Conservation (phyloP, 2,888 invertebrate species). For the Drosophila kambysellisi region DNA sequence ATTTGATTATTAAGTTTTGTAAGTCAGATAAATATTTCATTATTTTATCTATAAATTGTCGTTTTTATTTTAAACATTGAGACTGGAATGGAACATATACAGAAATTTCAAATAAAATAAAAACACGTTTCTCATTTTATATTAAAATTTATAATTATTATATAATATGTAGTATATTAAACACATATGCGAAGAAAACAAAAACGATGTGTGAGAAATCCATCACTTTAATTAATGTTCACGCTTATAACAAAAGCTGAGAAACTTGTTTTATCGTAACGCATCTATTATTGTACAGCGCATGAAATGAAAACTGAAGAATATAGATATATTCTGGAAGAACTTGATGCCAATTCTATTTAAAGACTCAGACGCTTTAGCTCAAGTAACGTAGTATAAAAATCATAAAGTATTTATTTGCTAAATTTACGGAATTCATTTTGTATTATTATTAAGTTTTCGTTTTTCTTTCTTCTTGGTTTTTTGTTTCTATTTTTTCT, state of each 20-base stretch:
- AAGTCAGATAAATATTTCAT: slow-evolving; percentile 24
- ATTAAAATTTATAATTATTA: slow-evolving; percentile 62
- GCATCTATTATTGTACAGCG: slow-evolving; percentile 30
- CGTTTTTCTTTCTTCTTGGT: slow-evolving; percentile 20
- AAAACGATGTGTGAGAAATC: slow-evolving; percentile 44
- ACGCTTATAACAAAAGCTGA: slow-evolving; percentile 59
- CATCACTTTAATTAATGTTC: slow-evolving; percentile 54
- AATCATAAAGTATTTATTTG: slow-evolving; percentile 58
- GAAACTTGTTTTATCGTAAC: slow-evolving; percentile 37
- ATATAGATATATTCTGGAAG: slow-evolving; percentile 22
- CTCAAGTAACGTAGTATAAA: slow-evolving; percentile 40
- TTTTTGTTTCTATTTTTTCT: slow-evolving; percentile 9
- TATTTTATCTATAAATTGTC: slow-evolving; percentile 22
- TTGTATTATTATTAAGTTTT: slow-evolving; percentile 37
- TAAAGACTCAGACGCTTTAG: slow-evolving; percentile 38
- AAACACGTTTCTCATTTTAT: slow-evolving; percentile 58
- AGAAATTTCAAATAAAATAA: slow-evolving; percentile 11
- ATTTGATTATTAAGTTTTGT: neutral
- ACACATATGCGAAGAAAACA: slow-evolving; percentile 49
- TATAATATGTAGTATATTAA: slow-evolving; percentile 69
- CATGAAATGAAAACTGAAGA: slow-evolving; percentile 18
- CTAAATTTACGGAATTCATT: slow-evolving; percentile 71
- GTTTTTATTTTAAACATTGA: slow-evolving; percentile 61
- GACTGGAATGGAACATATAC: slow-evolving; percentile 71
- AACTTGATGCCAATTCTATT: slow-evolving; percentile 42